These are phyloP conservation scores for Drosophila neutralis DNA, from an alignment of 2,888 invertebrate species.

Conservation along the genomic window DNA sequence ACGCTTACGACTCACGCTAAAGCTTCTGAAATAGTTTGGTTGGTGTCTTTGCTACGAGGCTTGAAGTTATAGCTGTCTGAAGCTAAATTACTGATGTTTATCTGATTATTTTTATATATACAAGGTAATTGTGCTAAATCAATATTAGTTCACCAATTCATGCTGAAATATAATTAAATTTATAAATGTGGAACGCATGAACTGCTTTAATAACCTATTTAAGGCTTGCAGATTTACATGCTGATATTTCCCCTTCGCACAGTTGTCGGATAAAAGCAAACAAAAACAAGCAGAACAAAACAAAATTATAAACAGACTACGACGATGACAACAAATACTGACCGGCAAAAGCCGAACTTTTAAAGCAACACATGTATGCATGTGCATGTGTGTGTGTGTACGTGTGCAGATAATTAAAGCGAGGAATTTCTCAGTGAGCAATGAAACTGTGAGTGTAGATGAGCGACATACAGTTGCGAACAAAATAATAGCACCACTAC, in stretches of 20 bases:
- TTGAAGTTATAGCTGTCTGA: not conserved
- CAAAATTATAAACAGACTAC: slow-evolving; percentile 6
- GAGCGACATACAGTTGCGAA: not conserved
- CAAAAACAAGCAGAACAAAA: not conserved
- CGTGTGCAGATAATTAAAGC: slow-evolving; percentile 1
- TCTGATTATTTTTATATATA: not conserved
- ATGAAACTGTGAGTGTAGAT: not conserved
- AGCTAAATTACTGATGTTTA: not conserved
- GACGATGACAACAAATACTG: slow-evolving; percentile 9
- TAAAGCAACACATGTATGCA: not conserved
- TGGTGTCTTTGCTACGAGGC: slow-evolving; percentile 4
- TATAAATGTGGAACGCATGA: not conserved
- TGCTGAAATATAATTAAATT: not conserved
- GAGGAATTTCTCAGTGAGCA: slow-evolving; percentile 37
- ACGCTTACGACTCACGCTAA: not conserved
- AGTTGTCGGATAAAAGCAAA: slow-evolving; percentile 1
- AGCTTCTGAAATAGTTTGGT: not conserved
- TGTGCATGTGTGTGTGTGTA: not conserved
- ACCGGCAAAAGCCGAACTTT: slow-evolving; percentile 4
- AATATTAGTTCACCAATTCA: not conserved
- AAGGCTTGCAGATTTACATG: not conserved
- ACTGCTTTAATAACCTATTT: not conserved
- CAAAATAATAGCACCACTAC: not conserved
- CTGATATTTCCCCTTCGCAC: not conserved
- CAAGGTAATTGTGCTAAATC: not conserved